phyloP scores from a whole-genome alignment of 2,888 invertebrate genomes.

The Drosophila prolongata region DNA sequence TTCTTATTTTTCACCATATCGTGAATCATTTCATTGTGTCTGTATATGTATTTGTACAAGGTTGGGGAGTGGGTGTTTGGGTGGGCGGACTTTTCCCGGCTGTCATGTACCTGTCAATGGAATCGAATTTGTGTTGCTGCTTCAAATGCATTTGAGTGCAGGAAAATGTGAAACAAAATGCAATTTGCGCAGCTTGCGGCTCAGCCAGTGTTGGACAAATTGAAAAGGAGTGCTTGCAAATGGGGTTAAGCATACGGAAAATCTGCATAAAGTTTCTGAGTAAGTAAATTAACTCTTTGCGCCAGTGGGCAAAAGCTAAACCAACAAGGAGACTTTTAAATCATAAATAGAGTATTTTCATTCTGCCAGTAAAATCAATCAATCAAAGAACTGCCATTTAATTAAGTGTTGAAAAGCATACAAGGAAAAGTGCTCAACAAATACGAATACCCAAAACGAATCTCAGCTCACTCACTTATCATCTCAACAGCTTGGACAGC shows the following conservation, averaged over 20 bases:
- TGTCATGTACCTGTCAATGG: constrained; percentile 25
- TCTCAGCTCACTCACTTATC: constrained; percentile 16
- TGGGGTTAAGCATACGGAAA: background rate
- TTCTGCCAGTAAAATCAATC: background rate
- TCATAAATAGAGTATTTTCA: constrained; percentile 4
- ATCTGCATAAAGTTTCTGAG: background rate
- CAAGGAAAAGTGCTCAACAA: constrained; percentile 8
- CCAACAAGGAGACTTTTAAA: background rate
- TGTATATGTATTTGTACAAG: background rate
- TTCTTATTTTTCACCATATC: constrained; percentile 29
- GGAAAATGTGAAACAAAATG: constrained; percentile 19
- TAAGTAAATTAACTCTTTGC: constrained; percentile 10
- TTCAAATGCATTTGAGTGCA: constrained; percentile 20
- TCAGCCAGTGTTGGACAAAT: constrained; percentile 27
- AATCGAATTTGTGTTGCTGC: constrained; percentile 17
- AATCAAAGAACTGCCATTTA: constrained; percentile 22
- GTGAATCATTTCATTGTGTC: constrained; percentile 57
- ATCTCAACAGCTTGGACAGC: constrained; percentile 11
- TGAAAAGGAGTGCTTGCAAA: constrained; percentile 1
- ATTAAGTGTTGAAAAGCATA: constrained; percentile 12
- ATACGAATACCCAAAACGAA: constrained; percentile 14
- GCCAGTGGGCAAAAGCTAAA: no score
- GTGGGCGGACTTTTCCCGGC: background rate
- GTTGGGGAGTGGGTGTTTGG: background rate
- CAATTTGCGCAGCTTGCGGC: constrained; percentile 22